Base-by-base conservation (phyloP, 2,797 vertebrate genomes). In the Lerista edwardsae region DNA sequence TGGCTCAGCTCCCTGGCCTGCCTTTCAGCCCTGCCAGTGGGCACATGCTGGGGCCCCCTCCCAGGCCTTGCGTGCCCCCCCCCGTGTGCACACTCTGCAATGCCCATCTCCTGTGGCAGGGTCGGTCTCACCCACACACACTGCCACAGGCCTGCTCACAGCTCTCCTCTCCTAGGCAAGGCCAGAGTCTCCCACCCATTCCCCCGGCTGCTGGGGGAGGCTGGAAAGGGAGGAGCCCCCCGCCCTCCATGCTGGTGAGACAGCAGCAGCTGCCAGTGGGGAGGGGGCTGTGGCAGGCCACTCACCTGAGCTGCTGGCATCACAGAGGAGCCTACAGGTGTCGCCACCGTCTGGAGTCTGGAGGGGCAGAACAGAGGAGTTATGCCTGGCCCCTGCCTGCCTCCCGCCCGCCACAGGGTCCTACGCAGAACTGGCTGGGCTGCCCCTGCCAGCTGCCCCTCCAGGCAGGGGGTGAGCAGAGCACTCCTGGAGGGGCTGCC, bases 221-320 rank as follows among this genome's bases (percentile, higher is more conserved):
- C 47, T 51, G 12, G 61, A 27, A 7, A 14, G 64, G n/a, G 64
- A 19, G 39, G 23, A 39, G 36, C 34, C 34, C 3, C 19, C 51
- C 51, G 51, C 51, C 51, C 67, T 39, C n/a, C 34, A 39, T 31
- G 15, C 64, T 65, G 64, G 31, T 5, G 31, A n/a, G n/a, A 21
- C n/a, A 36, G 10, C 19, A 2, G 57, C 3, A 9, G 39, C 76
- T 0, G 7, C 1, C 3, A 51, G 41, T n/a, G n/a, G 12, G 31
- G 3, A 3, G 17, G 34, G 17, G 15, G 31, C 10, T 7, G 4
- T 31, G 9, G 23, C 17, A 1, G 7, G 3, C 12, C 21, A 11
- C 84, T 76, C 71, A 86, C 84, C 84, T 82, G 79, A 51, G 79
- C 39, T 51, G 61, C 77, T 29, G 47, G 57, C 69, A 3, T 84